These are phyloP conservation scores for Lagopus muta DNA, from an alignment of 2,113 vertebrate genomes.

Conservation along the genomic window DNA sequence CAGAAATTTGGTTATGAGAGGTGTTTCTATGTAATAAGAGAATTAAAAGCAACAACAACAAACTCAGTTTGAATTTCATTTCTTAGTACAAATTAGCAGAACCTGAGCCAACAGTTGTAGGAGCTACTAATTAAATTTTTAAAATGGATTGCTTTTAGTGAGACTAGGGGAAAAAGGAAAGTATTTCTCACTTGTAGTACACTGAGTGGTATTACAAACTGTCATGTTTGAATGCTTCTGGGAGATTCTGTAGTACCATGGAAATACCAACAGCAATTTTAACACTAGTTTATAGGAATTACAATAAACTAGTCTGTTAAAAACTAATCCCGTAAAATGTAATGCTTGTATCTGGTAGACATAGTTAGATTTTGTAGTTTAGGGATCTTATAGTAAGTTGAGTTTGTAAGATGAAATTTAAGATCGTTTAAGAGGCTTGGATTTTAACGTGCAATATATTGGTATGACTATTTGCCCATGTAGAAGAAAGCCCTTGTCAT, in stretches of 20 bases:
- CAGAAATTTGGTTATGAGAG: neutral
- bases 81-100: neutral
- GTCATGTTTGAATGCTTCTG: neutral
- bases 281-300: neutral
- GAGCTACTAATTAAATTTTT: neutral
- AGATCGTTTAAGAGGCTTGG: neutral
- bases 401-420: neutral
- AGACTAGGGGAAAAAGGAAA: neutral
- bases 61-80: neutral
- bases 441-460: neutral
- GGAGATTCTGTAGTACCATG: neutral
- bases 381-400: neutral
- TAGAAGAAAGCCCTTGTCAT: neutral
- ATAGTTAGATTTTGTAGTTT: neutral
- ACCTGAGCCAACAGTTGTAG: neutral
- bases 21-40: neutral
- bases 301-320: neutral
- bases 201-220: neutral
- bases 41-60: rapidly evolving
- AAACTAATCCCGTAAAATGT: neutral
- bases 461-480: neutral
- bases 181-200: neutral
- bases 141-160: neutral
- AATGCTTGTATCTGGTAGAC: neutral
- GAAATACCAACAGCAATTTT: neutral